Percentiles rank a stretch among this genome's conserved stretches.
These are phyloP conservation scores for Amblyteles armatorius DNA, from an alignment of 2,888 invertebrate genomes.

Conservation along the genomic window DNA sequence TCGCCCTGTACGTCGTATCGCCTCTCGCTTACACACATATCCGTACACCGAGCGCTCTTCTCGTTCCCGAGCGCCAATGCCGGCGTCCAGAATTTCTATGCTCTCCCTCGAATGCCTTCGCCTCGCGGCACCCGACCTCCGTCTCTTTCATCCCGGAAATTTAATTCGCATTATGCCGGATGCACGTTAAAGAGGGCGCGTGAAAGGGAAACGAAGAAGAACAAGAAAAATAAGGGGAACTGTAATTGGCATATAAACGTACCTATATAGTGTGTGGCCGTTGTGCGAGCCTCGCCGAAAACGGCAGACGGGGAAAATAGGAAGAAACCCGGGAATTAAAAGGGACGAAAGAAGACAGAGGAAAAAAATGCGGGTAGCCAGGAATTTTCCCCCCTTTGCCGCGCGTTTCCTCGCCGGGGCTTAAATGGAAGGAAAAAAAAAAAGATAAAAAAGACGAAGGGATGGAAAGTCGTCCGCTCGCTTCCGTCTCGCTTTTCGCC, in stretches of 20 bases:
- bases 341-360: constrained; percentile 8
- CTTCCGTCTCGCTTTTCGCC: constrained; percentile 64
- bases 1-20: constrained; percentile 35
- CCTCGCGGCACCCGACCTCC: constrained; percentile 21
- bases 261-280: constrained; percentile 14
- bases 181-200: constrained; percentile 43
- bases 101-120: constrained; percentile 30
- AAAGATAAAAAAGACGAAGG: constrained; percentile 15
- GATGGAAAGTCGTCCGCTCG: constrained; percentile 39
- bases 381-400: constrained; percentile 31
- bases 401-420: constrained; percentile 19
- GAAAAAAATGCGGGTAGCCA: constrained; percentile 48
- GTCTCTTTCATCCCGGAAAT: constrained; percentile 62
- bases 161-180: constrained; percentile 68
- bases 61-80: neutral
- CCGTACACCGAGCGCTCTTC: neutral
- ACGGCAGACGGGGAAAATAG: constrained; percentile 38
- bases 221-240: constrained; percentile 7
- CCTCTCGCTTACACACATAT: constrained; percentile 48
- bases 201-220: constrained; percentile 52
- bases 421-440: constrained; percentile 26
- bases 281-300: constrained; percentile 19
- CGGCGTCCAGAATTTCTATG: constrained; percentile 18
- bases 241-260: constrained; percentile 21
- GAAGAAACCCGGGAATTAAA: constrained; percentile 8